Base-by-base conservation (phyloP, 2,113 vertebrate species). In the Acrocephalus kingi region DNA sequence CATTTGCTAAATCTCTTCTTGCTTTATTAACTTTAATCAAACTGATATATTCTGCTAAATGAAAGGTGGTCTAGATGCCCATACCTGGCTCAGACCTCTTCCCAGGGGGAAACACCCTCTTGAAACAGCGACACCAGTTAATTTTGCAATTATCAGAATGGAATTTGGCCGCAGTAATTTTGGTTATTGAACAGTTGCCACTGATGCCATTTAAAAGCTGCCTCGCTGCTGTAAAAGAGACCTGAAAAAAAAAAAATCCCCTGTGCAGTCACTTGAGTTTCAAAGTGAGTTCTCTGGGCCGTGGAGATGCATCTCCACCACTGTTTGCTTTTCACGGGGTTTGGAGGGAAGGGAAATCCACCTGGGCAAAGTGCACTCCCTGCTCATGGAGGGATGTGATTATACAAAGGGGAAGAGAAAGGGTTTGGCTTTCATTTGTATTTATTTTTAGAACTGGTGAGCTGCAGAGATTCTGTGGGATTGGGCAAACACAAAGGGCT, bases 11-110 rank as follows among this genome's bases (percentile, higher is more conserved):
- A 96, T 92, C 73, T 89, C 72, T 74, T 76, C 71, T 46, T 93
- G 96, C 84, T 97, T 97, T 97, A 97, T 95, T 96, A 95, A 77
- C 80, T 97, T 95, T 68, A 96, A 94, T 96, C 95, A 97, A 94
- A 87, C 91, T 82, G 69, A 94, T 96, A 56, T 10, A 86, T 55
- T 43, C 52, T 45, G 56, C 45, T 78, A 87, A 96, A 88, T 93
- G 94, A 93, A 93, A 96, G 93, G 93, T 95, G 93, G 56, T 52
- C 64, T 59, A 43, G 68, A 88, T 93, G 94, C 81, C 74, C 80
- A 64, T 64, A 97, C 94, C 85, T 94, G 93, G 37, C 64, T 81
- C 67, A 52, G 62, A 27, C 48, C 67, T 77, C 59, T 48, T 96
- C 88, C 75, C 79, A 64, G 69, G 89, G 83, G 85, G 81, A 97